These are phyloP conservation scores for Macrotrachela quadricornifera DNA, from an alignment of 1,140 invertebrate genomes.

Conservation along the genomic window DNA sequence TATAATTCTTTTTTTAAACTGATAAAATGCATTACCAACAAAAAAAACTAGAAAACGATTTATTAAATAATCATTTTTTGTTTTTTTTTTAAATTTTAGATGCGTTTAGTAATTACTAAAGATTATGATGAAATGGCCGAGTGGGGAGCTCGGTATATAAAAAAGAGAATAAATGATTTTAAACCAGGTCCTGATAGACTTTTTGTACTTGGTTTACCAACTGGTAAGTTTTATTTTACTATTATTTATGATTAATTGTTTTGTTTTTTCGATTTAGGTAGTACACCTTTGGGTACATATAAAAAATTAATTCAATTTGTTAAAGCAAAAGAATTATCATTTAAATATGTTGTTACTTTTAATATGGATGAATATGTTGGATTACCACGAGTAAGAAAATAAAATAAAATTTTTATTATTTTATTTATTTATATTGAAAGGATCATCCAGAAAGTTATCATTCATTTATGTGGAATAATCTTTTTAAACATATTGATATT, in stretches of 20 bases:
- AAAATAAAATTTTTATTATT: not conserved
- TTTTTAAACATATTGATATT: conserved; percentile 96
- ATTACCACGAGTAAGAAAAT: conserved; percentile 17
- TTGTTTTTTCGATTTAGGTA: conserved; percentile 17
- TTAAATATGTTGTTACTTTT: conserved; percentile 93
- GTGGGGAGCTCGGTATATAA: conserved; percentile 86
- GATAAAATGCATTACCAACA: too few species aligned
- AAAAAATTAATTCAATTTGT: conserved; percentile 71
- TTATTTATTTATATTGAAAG: conserved; percentile 37
- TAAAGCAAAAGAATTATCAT: conserved; percentile 70
- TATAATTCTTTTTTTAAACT: too few species aligned
- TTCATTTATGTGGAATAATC: conserved; percentile 94
- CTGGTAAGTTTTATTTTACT: too few species aligned
- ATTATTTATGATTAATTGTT: too few species aligned
- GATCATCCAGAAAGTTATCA: conserved; percentile 94
- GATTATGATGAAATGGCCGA: conserved; percentile 56
- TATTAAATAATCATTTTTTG: too few species aligned
- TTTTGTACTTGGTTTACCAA: conserved; percentile 85
- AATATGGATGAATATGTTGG: conserved; percentile 99
- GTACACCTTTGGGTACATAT: conserved; percentile 88
- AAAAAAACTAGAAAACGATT: too few species aligned
- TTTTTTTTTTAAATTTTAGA: conserved; percentile 22
- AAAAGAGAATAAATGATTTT: conserved; percentile 74
- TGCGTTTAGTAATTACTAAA: conserved; percentile 81
- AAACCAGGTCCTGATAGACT: conserved; percentile 57